Conservation (phyloP, 2,113 vertebrate genomes). For the Syngnathus floridae region DNA sequence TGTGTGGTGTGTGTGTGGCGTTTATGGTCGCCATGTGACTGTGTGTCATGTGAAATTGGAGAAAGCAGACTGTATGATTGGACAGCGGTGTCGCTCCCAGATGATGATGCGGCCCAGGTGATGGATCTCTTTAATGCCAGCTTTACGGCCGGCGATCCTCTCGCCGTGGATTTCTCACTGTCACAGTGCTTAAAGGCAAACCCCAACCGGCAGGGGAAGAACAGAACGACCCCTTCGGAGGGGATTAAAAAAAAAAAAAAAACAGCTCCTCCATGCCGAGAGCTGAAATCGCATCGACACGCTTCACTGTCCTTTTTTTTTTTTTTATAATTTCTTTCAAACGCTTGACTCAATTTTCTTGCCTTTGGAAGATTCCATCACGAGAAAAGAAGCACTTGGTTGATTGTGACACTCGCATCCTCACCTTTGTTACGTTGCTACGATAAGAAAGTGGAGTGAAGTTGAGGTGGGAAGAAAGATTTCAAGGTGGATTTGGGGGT, state of each 20-base stretch:
- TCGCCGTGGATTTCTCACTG: constrained; percentile 47
- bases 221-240: constrained; percentile 44
- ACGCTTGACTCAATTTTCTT: constrained; percentile 39
- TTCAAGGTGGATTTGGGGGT: too few relatives aligned
- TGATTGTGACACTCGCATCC: neutral
- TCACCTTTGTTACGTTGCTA: neutral
- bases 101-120: constrained; percentile 39
- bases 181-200: constrained; percentile 53
- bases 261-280: constrained; percentile 30
- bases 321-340: constrained; percentile 6
- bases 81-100: constrained; percentile 44
- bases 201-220: constrained; percentile 39
- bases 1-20: constrained; percentile 15
- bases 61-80: constrained; percentile 53
- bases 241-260: constrained; percentile 24
- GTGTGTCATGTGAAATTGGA: constrained; percentile 58
- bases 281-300: constrained; percentile 31
- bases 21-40: constrained; percentile 48
- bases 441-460: neutral
- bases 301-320: constrained; percentile 26
- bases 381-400: constrained; percentile 14
- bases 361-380: constrained; percentile 39
- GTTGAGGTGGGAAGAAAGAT: neutral
- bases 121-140: constrained; percentile 59
- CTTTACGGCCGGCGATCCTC: constrained; percentile 54